Percentiles rank a stretch among this genome's conserved stretches.
Evolutionary conservation across 2,888 invertebrate species (phyloP).

Genomic region (Aricia artaxerxes): DNA sequence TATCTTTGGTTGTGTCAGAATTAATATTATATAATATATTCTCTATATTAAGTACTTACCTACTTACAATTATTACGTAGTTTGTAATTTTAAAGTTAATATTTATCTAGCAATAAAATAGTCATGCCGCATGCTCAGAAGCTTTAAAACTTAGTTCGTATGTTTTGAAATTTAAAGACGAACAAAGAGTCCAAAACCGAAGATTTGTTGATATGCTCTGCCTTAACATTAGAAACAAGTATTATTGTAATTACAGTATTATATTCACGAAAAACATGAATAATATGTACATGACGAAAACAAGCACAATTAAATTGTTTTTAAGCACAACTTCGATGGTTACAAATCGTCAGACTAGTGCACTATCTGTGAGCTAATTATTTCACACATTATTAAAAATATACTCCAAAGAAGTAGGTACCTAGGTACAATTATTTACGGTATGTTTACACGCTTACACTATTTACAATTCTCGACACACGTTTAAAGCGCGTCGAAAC

Average conservation of each 20-base stretch:
- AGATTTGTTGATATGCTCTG: neutral
- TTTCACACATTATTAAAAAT: neutral
- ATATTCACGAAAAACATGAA: neutral
- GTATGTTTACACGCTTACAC: neutral
- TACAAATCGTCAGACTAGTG: slow-evolving; percentile 1
- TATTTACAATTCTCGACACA: neutral
- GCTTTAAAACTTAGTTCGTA: neutral
- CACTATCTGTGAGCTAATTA: slow-evolving; percentile 6
- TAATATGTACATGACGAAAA: slow-evolving; percentile 17
- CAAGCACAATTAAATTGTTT: slow-evolving; percentile 25
- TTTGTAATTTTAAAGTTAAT: too few relatives aligned
- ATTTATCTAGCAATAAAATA: neutral
- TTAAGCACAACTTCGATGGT: slow-evolving; percentile 12
- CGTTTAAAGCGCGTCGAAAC: neutral
- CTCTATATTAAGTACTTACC: too few relatives aligned
- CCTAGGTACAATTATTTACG: neutral
- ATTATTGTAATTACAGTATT: neutral
- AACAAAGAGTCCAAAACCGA: neutral
- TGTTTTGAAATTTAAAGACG: neutral
- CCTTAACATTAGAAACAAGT: neutral
- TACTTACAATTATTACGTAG: too few relatives aligned
- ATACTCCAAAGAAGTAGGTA: neutral
- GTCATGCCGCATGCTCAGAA: neutral
- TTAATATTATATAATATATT: too few relatives aligned
- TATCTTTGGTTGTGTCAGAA: too few relatives aligned